Base-by-base conservation (phyloP, 2,797 vertebrate genomes). In the Podarcis lilfordi region DNA sequence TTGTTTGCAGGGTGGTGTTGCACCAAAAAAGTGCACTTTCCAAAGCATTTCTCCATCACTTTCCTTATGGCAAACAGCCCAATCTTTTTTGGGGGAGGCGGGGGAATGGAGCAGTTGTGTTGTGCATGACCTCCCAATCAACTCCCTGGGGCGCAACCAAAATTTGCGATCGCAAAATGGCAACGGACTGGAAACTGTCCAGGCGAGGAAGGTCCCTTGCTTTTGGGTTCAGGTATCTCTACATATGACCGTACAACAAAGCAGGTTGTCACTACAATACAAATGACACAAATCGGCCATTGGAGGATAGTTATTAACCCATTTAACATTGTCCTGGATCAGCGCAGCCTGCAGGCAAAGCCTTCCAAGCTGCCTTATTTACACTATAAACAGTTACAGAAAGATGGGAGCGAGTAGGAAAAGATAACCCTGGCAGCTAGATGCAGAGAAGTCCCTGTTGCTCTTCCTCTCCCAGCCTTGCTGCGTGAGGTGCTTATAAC, bases 401-500 rank as follows among this genome's bases (percentile, higher is more conserved):
- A 92, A 64, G 37, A 74, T 87, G 76, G 2, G 4, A 40, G 8
- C 4, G 19, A 40, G 17, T 35, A 32, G 61, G 66, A 40, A 88
- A 29, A 59, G 66, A 86, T 66, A 81, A 86, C 80, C 80, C 85
- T 89, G 90, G 93, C 89, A 91, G 95, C 82, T 87, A 88, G 87
- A 92, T 92, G 88, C 1, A 64, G 89, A 72, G 88, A 92, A 85
- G 86, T 93, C 91, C 91, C 88, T 89, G 40, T 88, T 15, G 84
- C 91, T 90, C 94, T 91, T 93, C 89, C 88, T n/a, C 88, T 92
- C 90, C 87, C 82, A 84, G 29, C 82, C 35, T 29, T 2, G 79
- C 0, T 0, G 80, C 79, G 71, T 0, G 0, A 69, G 13, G 0
- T 11, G 93, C 94, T 95, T 99, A 99, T 97, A 99, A 97, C 3